phyloP scores from a whole-genome alignment of 2,797 vertebrate genomes.

The Sardinella longiceps region DNA sequence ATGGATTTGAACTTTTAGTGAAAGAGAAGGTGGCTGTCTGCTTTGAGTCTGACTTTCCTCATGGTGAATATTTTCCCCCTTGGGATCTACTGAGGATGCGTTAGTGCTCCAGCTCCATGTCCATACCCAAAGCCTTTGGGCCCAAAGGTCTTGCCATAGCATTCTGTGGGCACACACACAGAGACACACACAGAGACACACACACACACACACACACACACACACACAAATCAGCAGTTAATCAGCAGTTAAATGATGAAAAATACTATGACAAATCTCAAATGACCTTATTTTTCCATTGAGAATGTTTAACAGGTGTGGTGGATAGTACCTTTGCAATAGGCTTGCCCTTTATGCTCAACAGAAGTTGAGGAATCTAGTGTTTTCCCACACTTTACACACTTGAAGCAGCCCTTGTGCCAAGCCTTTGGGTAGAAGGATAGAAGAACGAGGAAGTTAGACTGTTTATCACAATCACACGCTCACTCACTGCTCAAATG shows the following conservation, averaged over 20 bases:
- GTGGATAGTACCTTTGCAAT: slow-evolving; percentile 63
- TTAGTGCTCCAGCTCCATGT: slow-evolving; percentile 92
- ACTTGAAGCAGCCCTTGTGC: slow-evolving; percentile 95
- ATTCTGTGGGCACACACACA: no score
- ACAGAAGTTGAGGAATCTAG: slow-evolving; percentile 92
- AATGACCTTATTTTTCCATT: not conserved
- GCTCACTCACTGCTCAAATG: not conserved
- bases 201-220: no score
- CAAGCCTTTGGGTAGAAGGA: slow-evolving; percentile 83
- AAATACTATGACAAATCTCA: not conserved
- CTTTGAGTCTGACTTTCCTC: not conserved
- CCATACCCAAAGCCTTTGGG: slow-evolving; percentile 96
- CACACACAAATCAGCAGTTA: not conserved
- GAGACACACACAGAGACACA: slow-evolving; percentile 24
- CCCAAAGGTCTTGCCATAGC: slow-evolving; percentile 96
- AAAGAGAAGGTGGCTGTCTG: not conserved
- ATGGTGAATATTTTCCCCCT: not conserved
- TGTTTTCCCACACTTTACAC: slow-evolving; percentile 88
- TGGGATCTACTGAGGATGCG: slow-evolving; percentile 81
- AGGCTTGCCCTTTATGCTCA: slow-evolving; percentile 47
- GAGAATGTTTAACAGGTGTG: not conserved
- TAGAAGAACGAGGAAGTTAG: not conserved
- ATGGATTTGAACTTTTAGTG: not conserved
- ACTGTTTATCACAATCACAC: not conserved
- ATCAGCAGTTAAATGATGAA: not conserved